Evolutionary conservation across 2,888 invertebrate genomes (phyloP).

Genomic region (Rotaria magnacalcarata): DNA sequence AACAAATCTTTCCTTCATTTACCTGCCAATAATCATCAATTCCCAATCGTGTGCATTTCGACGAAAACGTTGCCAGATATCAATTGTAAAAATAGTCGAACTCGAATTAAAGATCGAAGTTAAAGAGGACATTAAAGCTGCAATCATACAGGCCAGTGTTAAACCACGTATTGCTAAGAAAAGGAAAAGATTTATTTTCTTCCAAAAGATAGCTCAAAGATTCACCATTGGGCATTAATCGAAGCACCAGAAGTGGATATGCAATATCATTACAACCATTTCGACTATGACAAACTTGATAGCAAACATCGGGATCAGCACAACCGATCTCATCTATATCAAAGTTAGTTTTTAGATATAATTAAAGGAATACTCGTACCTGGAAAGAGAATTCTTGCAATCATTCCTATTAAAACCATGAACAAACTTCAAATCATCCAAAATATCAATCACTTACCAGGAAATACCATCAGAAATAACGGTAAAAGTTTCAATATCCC

Average conservation of each 20-base stretch:
- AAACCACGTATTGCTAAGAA: constrained; percentile 54
- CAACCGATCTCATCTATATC: constrained; percentile 60
- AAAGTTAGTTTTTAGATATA: neutral
- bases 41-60: constrained; percentile 58
- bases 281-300: constrained; percentile 57
- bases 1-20: constrained; percentile 28
- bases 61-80: constrained; percentile 60
- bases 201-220: too few relatives aligned
- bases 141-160: constrained; percentile 63
- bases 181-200: too few relatives aligned
- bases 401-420: constrained; percentile 59
- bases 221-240: constrained; percentile 60
- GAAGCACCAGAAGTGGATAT: constrained; percentile 61
- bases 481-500: constrained; percentile 61
- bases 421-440: too few relatives aligned
- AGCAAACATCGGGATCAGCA: constrained; percentile 58
- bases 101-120: constrained; percentile 62
- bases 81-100: constrained; percentile 62
- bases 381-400: constrained; percentile 60
- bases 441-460: constrained; percentile 43
- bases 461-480: constrained; percentile 60
- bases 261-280: constrained; percentile 62
- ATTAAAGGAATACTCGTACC: constrained; percentile 48
- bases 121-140: constrained; percentile 62
- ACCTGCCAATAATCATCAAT: constrained; percentile 61